These are phyloP conservation scores for Labeo calbasu DNA, from an alignment of 2,797 vertebrate species.

Conservation along the genomic window DNA sequence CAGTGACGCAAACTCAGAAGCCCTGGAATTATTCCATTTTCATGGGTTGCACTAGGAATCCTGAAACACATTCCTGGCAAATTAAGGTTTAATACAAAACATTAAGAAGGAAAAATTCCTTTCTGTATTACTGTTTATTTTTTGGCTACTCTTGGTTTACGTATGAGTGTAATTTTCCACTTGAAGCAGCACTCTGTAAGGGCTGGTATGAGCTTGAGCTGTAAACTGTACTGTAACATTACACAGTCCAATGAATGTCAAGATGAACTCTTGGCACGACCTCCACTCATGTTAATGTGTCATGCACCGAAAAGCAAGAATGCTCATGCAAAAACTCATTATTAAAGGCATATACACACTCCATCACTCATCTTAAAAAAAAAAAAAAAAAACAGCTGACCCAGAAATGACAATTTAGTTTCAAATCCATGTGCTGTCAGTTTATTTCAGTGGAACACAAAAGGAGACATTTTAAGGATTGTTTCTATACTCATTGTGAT, in stretches of 20 bases:
- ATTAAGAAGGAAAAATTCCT: conserved; percentile 12
- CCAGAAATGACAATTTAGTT: not conserved
- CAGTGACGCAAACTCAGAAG: conserved; percentile 39
- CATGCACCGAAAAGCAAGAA: conserved; percentile 32
- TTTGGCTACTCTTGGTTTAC: not conserved
- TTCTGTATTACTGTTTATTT: conserved; percentile 29
- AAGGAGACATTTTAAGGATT: not conserved
- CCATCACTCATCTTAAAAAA: conserved; percentile 37
- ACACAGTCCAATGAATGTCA: conserved; percentile 31
- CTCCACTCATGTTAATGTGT: conserved; percentile 8
- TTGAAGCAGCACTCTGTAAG: not conserved
- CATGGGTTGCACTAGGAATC: conserved; percentile 47
- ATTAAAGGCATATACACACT: conserved; percentile 24
- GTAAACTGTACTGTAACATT: not conserved
- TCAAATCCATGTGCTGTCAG: not conserved
- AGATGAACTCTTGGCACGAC: conserved; percentile 12
- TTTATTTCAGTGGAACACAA: not conserved
- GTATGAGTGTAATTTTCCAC: not conserved
- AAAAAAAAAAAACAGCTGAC: not conserved
- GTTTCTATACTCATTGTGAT: not conserved
- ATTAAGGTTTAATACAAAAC: conserved; percentile 53
- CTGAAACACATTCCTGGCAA: conserved; percentile 56
- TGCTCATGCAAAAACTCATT: conserved; percentile 19
- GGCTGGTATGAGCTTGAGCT: not conserved
- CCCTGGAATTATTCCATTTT: conserved; percentile 29